Evolutionary conservation across 2,888 invertebrate species (phyloP).

Genomic region (Prosopocoilus inquinatus): DNA sequence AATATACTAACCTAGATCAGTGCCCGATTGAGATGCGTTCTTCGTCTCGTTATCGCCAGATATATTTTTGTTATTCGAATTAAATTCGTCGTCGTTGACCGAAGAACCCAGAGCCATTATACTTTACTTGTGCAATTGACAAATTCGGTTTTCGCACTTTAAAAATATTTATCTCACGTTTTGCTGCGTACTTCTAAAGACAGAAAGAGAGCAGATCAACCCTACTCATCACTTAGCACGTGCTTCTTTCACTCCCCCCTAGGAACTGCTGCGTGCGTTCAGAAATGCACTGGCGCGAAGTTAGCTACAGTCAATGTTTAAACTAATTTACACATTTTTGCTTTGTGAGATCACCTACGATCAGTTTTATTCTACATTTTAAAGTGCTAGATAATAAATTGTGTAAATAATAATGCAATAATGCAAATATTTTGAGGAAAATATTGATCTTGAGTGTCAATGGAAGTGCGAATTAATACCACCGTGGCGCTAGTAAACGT

Average conservation of each 20-base stretch:
- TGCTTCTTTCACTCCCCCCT: constrained; percentile 11
- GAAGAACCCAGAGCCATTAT: constrained; percentile 21
- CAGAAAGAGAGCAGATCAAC: constrained; percentile 11
- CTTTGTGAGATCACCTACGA: too few relatives aligned
- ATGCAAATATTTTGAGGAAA: too few relatives aligned
- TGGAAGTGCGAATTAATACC: too few relatives aligned
- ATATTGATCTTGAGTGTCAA: too few relatives aligned
- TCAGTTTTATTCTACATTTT: too few relatives aligned
- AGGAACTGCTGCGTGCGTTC: background rate
- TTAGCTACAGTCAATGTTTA: too few relatives aligned
- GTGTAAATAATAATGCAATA: too few relatives aligned
- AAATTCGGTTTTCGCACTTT: constrained; percentile 5
- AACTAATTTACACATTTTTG: too few relatives aligned
- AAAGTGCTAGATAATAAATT: too few relatives aligned
- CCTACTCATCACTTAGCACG: constrained; percentile 18
- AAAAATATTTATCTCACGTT: constrained; percentile 3
- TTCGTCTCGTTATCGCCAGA: constrained; percentile 15
- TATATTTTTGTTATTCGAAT: constrained; percentile 14
- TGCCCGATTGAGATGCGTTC: constrained; percentile 13
- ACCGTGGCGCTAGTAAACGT: too few relatives aligned
- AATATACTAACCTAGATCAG: constrained; percentile 13
- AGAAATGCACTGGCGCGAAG: background rate
- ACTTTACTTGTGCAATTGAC: background rate
- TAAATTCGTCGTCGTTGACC: constrained; percentile 16
- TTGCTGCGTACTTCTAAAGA: constrained; percentile 6